phyloP scores from a whole-genome alignment of 2,888 invertebrate species.

The Limnephilus marmoratus region DNA sequence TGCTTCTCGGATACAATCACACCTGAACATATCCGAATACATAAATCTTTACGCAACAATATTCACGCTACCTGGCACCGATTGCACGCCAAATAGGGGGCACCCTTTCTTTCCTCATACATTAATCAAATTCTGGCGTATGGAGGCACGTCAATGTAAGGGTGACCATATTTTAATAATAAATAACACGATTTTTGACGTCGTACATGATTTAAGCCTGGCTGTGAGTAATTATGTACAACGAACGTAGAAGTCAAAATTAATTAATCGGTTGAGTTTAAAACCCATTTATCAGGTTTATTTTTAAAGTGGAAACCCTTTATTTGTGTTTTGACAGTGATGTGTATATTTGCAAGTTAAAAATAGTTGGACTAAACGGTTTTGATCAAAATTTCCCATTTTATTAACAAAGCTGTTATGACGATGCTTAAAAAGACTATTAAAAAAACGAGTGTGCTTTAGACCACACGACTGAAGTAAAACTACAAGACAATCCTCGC shows the following conservation, averaged over 20 bases:
- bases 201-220: neutral
- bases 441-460: too few relatives aligned
- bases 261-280: neutral
- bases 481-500: too few relatives aligned
- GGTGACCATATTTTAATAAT: neutral
- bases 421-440: too few relatives aligned
- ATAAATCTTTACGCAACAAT: neutral
- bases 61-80: slow-evolving; percentile 14
- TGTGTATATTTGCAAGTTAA: neutral
- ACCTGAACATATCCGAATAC: neutral
- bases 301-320: neutral
- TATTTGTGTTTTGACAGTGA: neutral
- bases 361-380: neutral
- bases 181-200: slow-evolving; percentile 17
- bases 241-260: neutral
- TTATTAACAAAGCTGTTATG: too few relatives aligned
- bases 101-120: neutral
- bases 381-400: too few relatives aligned
- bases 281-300: neutral
- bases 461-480: too few relatives aligned
- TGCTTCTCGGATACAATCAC: neutral
- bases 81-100: slow-evolving; percentile 10
- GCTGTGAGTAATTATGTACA: neutral
- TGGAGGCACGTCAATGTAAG: neutral
- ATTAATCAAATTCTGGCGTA: slow-evolving; percentile 30